Conservation (phyloP, 2,888 invertebrate species). For the Xiphydria camelus region DNA sequence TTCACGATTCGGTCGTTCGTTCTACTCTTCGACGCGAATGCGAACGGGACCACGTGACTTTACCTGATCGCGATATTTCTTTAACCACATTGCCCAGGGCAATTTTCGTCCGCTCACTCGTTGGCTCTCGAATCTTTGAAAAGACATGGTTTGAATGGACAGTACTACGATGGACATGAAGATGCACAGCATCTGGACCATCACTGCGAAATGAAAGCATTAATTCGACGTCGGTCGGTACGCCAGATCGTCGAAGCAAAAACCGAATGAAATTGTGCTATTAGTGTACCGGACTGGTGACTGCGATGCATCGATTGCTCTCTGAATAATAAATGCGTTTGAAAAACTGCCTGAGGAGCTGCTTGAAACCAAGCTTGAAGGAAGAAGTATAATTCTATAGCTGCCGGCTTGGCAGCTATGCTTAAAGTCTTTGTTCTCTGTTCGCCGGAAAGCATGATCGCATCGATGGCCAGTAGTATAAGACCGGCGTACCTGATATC, state of each 20-base stretch:
- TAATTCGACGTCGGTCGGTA: not conserved
- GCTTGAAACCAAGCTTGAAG: conserved; percentile 79
- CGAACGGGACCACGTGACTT: conserved; percentile 6
- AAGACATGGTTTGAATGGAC: conserved; percentile 71
- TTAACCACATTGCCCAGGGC: conserved; percentile 68
- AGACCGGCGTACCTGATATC: conserved; percentile 68
- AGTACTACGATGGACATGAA: conserved; percentile 70
- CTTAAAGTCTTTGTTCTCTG: conserved; percentile 65
- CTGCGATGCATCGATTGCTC: conserved; percentile 61
- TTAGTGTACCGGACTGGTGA: conserved; percentile 66
- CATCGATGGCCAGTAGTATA: conserved; percentile 78
- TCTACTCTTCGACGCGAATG: too few relatives aligned
- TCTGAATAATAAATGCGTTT: conserved; percentile 67
- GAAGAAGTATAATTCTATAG: conserved; percentile 77
- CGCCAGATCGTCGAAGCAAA: conserved; percentile 4
- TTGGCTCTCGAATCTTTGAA: conserved; percentile 79
- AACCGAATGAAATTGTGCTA: conserved; percentile 5
- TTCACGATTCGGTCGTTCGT: not conserved
- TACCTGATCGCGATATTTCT: conserved; percentile 48
- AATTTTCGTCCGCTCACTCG: conserved; percentile 72
- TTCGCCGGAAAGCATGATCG: conserved; percentile 65
- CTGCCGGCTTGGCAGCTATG: conserved; percentile 66
- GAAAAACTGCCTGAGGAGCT: conserved; percentile 72
- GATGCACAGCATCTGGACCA: conserved; percentile 69
- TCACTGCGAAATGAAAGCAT: conserved; percentile 60